Evolutionary conservation across 35 echinoderm and acorn worm genomes (phyloP), one percentile per base, ranked within the genome.

Genomic region (Acanthaster planci): DNA sequence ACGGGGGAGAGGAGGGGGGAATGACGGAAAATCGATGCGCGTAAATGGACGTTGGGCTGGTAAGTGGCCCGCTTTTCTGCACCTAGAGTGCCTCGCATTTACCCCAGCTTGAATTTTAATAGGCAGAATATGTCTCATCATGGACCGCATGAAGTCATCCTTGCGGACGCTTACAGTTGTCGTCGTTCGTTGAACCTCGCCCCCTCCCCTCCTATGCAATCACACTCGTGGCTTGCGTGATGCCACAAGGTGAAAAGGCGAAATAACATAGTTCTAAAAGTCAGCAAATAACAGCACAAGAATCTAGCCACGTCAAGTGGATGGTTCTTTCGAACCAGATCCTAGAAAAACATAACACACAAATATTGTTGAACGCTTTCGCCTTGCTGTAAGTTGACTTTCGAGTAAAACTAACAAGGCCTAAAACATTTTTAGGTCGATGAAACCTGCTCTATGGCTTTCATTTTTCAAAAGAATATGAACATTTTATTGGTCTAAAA

Each of bases 1-100:
- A 72, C 64, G 64, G 30, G 64, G 26, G 64, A 72, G 64, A 34
- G 60, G 23, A 10, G 64, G 64, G 64, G 60, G 64, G 64, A 72
- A 72, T 72, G 64, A 72, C 64, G 64, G 64, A 30, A 72, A 72
- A 72, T 72, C 64, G 64, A 72, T 72, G 64, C 64, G 64, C 64
- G 64, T 72, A 72, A 72, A 72, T 72, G 64, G 64, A 72, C 64
- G 64, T 72, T 19, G 64, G 64, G 64, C 64, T 72, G 64, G 34
- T 72, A 72, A 72, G 64, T 72, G 64, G 64, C 64, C 64, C 64
- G 64, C 64, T 72, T 72, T n/a, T 72, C 64, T 72, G 64, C 64
- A 72, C 64, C 64, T 72, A 72, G 64, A 72, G 64, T 72, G 64
- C 23, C 64, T 72, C 34, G 64, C 64, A 72, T 72, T 72, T 72